Base-by-base conservation (phyloP, 1,140 invertebrate genomes). In the Cyclina sinensis region DNA sequence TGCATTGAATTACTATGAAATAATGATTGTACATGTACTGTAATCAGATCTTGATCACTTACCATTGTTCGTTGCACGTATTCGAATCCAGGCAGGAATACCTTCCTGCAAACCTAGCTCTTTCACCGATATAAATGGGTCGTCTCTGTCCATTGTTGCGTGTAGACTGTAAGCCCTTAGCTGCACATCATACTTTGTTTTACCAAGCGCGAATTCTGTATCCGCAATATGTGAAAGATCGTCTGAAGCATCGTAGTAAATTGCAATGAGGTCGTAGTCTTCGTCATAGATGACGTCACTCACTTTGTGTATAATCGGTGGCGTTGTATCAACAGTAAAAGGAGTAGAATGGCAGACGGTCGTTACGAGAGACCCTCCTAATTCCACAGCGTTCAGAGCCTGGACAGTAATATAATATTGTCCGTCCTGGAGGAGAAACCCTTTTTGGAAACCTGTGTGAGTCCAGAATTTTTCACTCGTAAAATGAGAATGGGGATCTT, bases 261-360 rank as follows among this genome's bases (percentile, higher is more conserved):
- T 73, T 24, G 83, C 90, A 27, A 94, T 73, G 0, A 92, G 54
- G 70, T 93, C 90, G 82, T 92, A 93, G 70, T 93, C 92, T 30
- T 93, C 92, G 78, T 94, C 92, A 89, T 90, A 94, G 18, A 92
- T 86, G 7, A 93, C 86, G 30, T 92, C 90, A 16, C 78, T 76
- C 16, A 93, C 89, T 16, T 43, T 54, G 39, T 86, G 24, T 24
- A 94, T 90, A 43, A 89, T 54, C 14, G 93, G 93, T 27, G 91
- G 91, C 3, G 91, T 90, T n/a, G 91, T 93, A 87, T 94, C 93
- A 9, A 94, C 91, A 9, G 79, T 91, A 27, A 93, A 76, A 11
- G 93, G 91, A 21, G 88, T 90, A 0, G 90, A 90, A 80, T 94
- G 91, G 73, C 93, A 94, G 0, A 94, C 93, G 14, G 93, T 92